Conservation (phyloP, 1,140 invertebrate genomes). For the Patella vulgata region DNA sequence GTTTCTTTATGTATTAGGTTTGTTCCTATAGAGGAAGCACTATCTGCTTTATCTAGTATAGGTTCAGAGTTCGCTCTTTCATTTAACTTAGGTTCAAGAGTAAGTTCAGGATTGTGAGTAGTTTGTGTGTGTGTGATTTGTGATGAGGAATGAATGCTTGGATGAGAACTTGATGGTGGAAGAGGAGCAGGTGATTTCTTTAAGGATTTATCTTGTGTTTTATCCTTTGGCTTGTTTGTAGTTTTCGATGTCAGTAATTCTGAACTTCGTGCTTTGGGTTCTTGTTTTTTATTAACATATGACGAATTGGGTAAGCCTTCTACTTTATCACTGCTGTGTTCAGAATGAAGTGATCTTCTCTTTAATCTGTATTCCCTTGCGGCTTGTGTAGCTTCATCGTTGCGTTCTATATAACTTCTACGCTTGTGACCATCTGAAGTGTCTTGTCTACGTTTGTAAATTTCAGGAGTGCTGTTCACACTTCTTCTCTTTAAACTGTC, state of each 20-base stretch:
- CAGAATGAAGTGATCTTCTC: conserved; percentile 40
- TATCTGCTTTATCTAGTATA: too few relatives aligned
- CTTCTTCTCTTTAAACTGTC: conserved; percentile 1
- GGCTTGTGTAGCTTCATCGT: conserved; percentile 26
- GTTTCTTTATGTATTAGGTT: too few relatives aligned
- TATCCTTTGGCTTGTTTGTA: not conserved
- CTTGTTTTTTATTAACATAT: conserved; percentile 10
- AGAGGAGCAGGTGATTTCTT: conserved; percentile 7
- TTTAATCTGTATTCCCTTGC: conserved; percentile 44
- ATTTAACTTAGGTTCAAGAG: not conserved
- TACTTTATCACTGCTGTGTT: conserved; percentile 20
- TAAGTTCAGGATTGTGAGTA: not conserved
- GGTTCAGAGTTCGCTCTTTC: not conserved
- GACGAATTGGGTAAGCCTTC: not conserved
- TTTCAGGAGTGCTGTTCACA: not conserved
- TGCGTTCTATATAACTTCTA: conserved; percentile 11
- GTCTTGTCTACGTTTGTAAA: not conserved
- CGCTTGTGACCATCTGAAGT: conserved; percentile 22
- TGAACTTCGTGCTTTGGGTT: conserved; percentile 6
- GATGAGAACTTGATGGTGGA: too few relatives aligned
- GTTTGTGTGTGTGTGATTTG: not conserved
- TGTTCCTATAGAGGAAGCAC: too few relatives aligned
- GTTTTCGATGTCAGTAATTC: not conserved
- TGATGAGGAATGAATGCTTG: conserved; percentile 5
- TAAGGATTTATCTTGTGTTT: not conserved